Evolutionary conservation across 2,113 vertebrate species (phyloP), one percentile per base, ranked within the genome.

Genomic region (Oreochromis tanganicae): DNA sequence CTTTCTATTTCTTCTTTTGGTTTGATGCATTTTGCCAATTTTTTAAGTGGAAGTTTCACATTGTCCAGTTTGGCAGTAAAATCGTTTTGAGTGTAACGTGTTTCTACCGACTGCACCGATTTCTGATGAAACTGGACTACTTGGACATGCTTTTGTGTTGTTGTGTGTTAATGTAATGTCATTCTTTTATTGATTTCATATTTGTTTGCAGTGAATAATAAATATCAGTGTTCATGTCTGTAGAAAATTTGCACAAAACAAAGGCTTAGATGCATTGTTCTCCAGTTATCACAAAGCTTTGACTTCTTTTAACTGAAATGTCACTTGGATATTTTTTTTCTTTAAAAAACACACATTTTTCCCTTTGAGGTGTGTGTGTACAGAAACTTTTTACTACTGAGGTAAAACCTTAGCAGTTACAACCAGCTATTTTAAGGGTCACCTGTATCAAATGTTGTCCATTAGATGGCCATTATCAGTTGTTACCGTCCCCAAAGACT

Each of bases 321-420:
- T 80, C 10, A 19, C 7, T 2, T 12, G 16, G 3, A 59, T 19
- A 27, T 32, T 19, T 56, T 80, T 36, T 13, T 24, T 13, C 19
- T 59, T 86, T 78, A 34, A 85, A 80, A 9, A 78, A 6, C 32
- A 41, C 2, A 27, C 4, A 68, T 46, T 55, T 21, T 52, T 13
- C 36, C 68, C 21, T 43, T 59, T 13, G 7, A 73, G 46, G 52
- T 27, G 2, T 61, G 27, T 71, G 56, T 73, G 16, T 46, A 80
- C 11, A 85, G 21, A 85, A 78, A 11, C 41, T 4, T 75, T 75
- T 48, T 2, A 46, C 9, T 48, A 75, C 68, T 48, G 34, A 88
- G 75, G 89, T 90, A 84, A 83, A 78, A 84, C 80, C 82, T 86
- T 85, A 80, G 81, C 78, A 56, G 56, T 66, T 89, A 80, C 48